These are phyloP conservation scores for Coracopsis vasa DNA, from an alignment of 2,113 vertebrate genomes.

Conservation along the genomic window DNA sequence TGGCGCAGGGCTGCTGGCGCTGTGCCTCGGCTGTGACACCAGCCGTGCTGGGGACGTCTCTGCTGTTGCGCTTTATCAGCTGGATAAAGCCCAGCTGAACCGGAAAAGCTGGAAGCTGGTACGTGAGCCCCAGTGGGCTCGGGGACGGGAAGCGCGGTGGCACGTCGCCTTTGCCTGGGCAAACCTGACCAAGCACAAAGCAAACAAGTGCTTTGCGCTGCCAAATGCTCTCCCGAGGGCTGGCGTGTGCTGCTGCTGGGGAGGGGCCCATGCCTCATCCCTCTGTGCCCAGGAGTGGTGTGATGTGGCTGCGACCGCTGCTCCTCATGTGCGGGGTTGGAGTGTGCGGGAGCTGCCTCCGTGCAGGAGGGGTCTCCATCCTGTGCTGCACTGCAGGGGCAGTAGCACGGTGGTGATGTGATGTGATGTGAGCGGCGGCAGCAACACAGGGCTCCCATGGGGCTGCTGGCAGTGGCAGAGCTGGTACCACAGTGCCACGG, in stretches of 20 bases:
- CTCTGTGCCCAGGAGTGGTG: accelerated
- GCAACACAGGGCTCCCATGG: background rate
- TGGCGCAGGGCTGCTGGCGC: background rate
- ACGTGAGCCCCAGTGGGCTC: accelerated
- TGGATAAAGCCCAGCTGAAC: background rate
- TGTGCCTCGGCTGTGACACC: background rate
- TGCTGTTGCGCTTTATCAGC: background rate
- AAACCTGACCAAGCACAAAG: background rate
- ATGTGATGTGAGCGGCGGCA: background rate
- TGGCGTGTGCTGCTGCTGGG: accelerated
- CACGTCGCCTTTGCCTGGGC: background rate
- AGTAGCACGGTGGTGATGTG: background rate
- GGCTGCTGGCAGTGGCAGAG: background rate
- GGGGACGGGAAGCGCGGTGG: background rate
- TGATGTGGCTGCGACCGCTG: accelerated
- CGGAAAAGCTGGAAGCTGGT: background rate
- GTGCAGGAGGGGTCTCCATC: accelerated
- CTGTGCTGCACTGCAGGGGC: background rate
- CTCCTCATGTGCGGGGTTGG: accelerated
- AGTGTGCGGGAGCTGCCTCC: background rate
- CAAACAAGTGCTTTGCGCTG: background rate
- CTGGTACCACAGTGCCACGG: background rate
- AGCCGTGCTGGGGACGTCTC: background rate
- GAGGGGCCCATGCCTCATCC: background rate
- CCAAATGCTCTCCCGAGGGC: background rate